Conservation (phyloP, 2,113 vertebrate genomes). For the Peromyscus maniculatus region DNA sequence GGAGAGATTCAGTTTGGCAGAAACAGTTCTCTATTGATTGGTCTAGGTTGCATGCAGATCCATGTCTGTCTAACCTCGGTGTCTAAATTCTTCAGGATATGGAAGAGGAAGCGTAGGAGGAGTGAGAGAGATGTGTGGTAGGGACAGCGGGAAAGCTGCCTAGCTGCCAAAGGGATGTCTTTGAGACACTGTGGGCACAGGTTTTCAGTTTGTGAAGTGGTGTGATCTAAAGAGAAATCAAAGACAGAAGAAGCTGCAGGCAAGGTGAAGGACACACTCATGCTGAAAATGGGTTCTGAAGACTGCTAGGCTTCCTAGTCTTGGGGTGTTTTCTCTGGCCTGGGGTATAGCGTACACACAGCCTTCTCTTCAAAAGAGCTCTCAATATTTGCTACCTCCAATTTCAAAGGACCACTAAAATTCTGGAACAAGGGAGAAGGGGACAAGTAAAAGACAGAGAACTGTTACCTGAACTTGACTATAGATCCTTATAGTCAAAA, state of each 20-base stretch:
- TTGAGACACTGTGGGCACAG: neutral
- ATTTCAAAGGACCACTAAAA: neutral
- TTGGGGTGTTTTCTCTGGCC: neutral
- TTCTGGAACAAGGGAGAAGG: conserved; percentile 32
- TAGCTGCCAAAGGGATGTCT: neutral
- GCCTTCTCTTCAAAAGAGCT: neutral
- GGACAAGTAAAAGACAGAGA: neutral
- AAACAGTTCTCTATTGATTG: neutral
- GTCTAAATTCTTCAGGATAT: neutral
- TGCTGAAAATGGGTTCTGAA: neutral
- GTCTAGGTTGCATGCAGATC: conserved; percentile 8
- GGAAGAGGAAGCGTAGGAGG: neutral
- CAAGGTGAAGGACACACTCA: neutral
- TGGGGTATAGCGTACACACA: neutral
- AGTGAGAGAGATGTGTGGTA: neutral
- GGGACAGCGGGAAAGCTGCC: neutral
- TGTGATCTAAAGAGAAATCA: conserved; percentile 6
- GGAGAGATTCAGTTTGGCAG: conserved; percentile 45
- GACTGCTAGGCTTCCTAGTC: neutral
- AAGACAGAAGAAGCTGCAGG: neutral
- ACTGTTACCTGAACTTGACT: neutral
- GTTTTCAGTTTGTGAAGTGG: neutral
- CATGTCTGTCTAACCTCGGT: conserved; percentile 17
- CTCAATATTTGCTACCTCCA: neutral
- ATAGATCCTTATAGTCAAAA: neutral